Evolutionary conservation across 2,113 vertebrate genomes (phyloP), one percentile per base, ranked within the genome.

Genomic region (Tragelaphus strepsiceros): DNA sequence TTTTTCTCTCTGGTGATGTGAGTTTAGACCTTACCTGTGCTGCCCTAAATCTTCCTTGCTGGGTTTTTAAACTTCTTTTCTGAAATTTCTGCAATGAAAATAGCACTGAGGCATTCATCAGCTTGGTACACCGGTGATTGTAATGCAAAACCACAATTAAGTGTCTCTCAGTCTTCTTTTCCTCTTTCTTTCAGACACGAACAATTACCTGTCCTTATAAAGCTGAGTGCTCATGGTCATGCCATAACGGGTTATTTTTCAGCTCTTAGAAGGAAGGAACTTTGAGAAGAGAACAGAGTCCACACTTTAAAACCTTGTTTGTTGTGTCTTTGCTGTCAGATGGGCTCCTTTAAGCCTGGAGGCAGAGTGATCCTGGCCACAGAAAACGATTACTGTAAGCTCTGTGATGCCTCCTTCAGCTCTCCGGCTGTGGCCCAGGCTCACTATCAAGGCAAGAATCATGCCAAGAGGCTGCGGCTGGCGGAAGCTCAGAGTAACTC

Each of bases 301-400:
- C 30, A 4, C 49, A 2, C 82, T 67, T 62, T 77, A 77, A 88
- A 88, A 88, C 49, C 39, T 80, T 90, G 64, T 82, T 49, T 94
- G n/a, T 96, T 93, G 32, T 97, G 91, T 96, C 62, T 98, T 98
- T 98, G 39, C 88, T 98, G 97, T 95, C 98, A 99, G 99, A 97
- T 98, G 98, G 98, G 99, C 24, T 98, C 99, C 97, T 99, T 99
- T 84, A 99, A 99, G 91, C 99, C 99, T 35, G 99, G 99, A 62
- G 99, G 99, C 88, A 98, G 99, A 93, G 99, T 99, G 98, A 99
- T 99, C 98, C 98, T 99, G 99, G 99, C 99, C 97, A 99, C 99
- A 2, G 99, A 99, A 98, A 99, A 99, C 3, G 99, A 99, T 98
- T 99, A 99, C 98, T 99, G 99, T 98, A 99, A 99, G 98, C 99